Percentiles rank a stretch among this genome's conserved stretches.
These are phyloP conservation scores for Prenolepis imparis DNA, from an alignment of 2,888 invertebrate species.

Conservation along the genomic window DNA sequence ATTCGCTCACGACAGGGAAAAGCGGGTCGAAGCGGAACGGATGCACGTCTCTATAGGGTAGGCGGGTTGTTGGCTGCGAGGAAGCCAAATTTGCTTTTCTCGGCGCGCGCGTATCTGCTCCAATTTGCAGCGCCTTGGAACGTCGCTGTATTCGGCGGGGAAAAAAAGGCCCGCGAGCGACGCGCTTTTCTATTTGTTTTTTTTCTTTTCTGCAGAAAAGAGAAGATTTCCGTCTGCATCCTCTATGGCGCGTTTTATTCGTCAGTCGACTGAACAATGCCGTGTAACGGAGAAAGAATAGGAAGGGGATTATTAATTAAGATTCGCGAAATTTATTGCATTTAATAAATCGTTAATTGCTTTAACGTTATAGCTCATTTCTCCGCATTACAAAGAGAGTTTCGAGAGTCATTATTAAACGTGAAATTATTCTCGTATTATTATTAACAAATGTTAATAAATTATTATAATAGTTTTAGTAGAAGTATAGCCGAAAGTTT, in stretches of 20 bases:
- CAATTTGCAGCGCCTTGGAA: constrained; percentile 74
- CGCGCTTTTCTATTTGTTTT: constrained; percentile 30
- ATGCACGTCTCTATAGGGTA: constrained; percentile 43
- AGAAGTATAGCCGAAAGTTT: background rate
- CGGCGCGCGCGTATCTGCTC: constrained; percentile 71
- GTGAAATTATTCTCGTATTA: background rate
- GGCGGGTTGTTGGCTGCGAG: constrained; percentile 46
- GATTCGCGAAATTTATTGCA: background rate
- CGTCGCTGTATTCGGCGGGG: constrained; percentile 13
- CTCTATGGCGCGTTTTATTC: constrained; percentile 29
- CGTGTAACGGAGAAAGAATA: background rate
- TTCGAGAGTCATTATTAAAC: background rate
- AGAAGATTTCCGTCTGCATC: constrained; percentile 46
- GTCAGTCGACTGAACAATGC: constrained; percentile 27
- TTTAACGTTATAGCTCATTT: background rate
- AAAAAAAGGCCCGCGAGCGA: constrained; percentile 62
- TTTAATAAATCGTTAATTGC: background rate
- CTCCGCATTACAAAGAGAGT: too few relatives aligned
- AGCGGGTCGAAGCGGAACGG: constrained; percentile 20
- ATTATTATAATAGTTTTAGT: background rate
- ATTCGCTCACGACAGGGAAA: constrained; percentile 59
- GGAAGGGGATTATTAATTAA: background rate
- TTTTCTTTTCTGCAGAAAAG: constrained; percentile 48
- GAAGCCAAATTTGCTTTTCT: constrained; percentile 77
- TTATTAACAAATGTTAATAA: background rate